Evolutionary conservation across 2,888 invertebrate species (phyloP), one percentile per base, ranked within the genome.

Genomic region (Congeria kusceri): DNA sequence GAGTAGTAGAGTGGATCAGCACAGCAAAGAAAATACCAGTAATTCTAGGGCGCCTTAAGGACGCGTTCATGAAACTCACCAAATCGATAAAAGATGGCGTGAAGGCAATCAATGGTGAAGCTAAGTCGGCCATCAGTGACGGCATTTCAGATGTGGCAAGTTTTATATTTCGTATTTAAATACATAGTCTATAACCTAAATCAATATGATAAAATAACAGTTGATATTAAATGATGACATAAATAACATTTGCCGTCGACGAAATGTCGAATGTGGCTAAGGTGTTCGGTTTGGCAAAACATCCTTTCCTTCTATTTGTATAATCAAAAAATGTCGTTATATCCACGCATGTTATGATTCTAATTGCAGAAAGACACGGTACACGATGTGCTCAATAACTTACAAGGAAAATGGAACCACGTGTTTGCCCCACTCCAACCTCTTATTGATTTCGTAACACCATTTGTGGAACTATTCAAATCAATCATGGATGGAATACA

Each of bases 401-500:
- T 81, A 27, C 71, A 62, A 64, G 72, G 68, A 3, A 71, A 77
- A 68, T 81, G 81, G 81, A 65, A 77, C 25, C 56, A 65, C 28
- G 75, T 81, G 9, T 23, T 75, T 4, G 68, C 29, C 47, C 78
- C 75, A 15, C 53, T 82, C 9, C 18, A 46, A 56, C 76, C 76
- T 11, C 66, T 85, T 9, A 49, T 76, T 13, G 46, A 72, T 27
- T 66, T 82, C 18, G 77, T 70, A 4, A 57, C 71, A 68, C 85
- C 85, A 9, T 85, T 85, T 69, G 57, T 83, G 32, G 80, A 83
- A 28, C 77, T 69, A 28, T 85, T 78, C 63, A 72, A 81, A 53
- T 61, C 79, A 0, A 71, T 85, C 13, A 73, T 83, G 77, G 78
- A 82, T n/a, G 66, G 77, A 2, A 73, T 85, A 9, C 63, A 82